These are phyloP conservation scores for Sycophila sp. DNA, from an alignment of 1,140 invertebrate species.

Conservation along the genomic window DNA sequence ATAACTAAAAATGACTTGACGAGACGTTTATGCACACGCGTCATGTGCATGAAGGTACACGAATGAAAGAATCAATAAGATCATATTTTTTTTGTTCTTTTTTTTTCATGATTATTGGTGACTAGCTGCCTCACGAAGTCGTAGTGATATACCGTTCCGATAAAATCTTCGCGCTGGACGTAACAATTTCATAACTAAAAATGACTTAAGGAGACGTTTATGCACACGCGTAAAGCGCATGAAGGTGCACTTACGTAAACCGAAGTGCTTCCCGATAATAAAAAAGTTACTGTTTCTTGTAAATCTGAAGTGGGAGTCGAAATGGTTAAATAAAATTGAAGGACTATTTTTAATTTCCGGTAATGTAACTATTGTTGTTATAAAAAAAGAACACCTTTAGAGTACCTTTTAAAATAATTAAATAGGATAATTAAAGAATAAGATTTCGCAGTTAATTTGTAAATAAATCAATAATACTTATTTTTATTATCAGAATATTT, in stretches of 20 bases:
- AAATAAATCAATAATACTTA: too few relatives aligned
- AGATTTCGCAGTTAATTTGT: too few relatives aligned
- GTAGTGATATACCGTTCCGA: slow-evolving; percentile 14
- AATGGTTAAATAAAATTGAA: too few relatives aligned
- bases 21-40: slow-evolving; percentile 17
- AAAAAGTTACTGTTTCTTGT: neutral
- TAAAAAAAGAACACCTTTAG: too few relatives aligned
- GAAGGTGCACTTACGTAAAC: neutral
- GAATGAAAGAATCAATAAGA: too few relatives aligned
- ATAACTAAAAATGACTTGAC: slow-evolving; percentile 25
- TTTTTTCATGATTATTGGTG: too few relatives aligned
- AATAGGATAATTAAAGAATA: too few relatives aligned
- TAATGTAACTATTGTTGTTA: too few relatives aligned
- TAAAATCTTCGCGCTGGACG: slow-evolving; percentile 24
- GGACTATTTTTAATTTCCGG: too few relatives aligned
- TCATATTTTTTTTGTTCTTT: too few relatives aligned
- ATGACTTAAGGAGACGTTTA: slow-evolving; percentile 25
- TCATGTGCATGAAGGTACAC: slow-evolving; percentile 7
- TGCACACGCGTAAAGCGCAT: slow-evolving; percentile 6
- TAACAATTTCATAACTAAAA: slow-evolving; percentile 31
- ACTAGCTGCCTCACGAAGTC: neutral
- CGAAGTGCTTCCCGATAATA: slow-evolving; percentile 18
- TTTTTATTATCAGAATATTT: too few relatives aligned
- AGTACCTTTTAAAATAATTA: too few relatives aligned
- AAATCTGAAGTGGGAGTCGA: neutral